Base-by-base conservation (phyloP, 30 jellyfish, hydroid and myxozoan genomes). In the Mastigias papua region DNA sequence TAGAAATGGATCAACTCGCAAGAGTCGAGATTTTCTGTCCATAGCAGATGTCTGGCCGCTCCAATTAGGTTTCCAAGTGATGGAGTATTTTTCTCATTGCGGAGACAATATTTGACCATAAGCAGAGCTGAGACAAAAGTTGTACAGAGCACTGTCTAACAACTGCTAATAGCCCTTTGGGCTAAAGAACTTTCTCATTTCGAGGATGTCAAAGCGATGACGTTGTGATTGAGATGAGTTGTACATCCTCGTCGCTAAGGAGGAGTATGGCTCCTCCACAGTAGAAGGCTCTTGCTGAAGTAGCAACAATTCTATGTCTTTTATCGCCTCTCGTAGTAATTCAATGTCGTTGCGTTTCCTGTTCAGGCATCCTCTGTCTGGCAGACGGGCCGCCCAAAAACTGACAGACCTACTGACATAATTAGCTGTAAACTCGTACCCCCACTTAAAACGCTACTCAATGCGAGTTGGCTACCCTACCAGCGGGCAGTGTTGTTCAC, bases 341-440 rank as follows among this genome's bases (percentile, higher is more conserved):
- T 64, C 69, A 79, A 49, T 30, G 46, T 28, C 83, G 60, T 70
- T 48, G 58, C 88, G 83, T 85, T 85, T 85, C 94, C 94, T 85
- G 94, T 85, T 60, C 94, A 72, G 67, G 88, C 88, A 60, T 72
- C 67, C 88, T 31, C 76, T 70, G 94, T 85, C 94, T 85, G 94
- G 94, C 83, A 73, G 88, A 85, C 82, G 15, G 88, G 88, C 76
- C 94, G 82, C 84, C 65, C 88, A 46, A 71, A 85, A 63, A 33
- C 94, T 73, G 94, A 85, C 88, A 85, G 94, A 85, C 94, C 61
- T 58, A 83, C 88, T 61, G 94, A 49, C 86, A 57, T 85, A 72
- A 85, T 85, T 73, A 75, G 71, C 88, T 85, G 94, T 51, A 85
- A 73, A 62, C 72, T 48, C 50, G 42, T 84, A 73, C 94, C 94